Evolutionary conservation across 2,113 vertebrate genomes (phyloP).

Genomic region (Microtus richardsoni): DNA sequence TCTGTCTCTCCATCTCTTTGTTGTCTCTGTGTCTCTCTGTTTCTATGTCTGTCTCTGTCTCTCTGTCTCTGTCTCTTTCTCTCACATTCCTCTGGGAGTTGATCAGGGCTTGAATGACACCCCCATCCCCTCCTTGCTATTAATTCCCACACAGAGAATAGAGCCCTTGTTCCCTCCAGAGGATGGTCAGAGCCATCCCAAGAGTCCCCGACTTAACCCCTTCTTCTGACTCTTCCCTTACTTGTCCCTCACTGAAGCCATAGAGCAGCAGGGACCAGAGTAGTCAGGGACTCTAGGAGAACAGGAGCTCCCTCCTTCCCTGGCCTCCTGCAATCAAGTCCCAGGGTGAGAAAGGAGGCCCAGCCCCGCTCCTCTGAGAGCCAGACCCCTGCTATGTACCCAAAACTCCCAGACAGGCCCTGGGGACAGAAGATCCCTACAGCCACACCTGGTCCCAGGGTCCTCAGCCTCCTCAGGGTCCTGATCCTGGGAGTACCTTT

Average conservation of each 20-base stretch:
- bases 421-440: neutral
- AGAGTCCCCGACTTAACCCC: conserved; percentile 88
- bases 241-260: neutral
- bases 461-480: neutral
- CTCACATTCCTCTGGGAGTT: conserved; percentile 88
- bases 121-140: conserved; percentile 89
- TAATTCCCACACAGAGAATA: conserved; percentile 91
- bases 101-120: conserved; percentile 89
- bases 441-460: fast-evolving
- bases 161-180: conserved; percentile 90
- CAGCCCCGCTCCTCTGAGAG: neutral
- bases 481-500: neutral
- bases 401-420: neutral
- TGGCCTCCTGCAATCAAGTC: neutral
- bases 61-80: conserved; percentile 67
- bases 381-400: neutral
- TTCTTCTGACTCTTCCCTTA: conserved; percentile 75
- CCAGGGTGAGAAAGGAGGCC: neutral
- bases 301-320: neutral
- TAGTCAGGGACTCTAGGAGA: neutral
- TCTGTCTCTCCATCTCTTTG: neutral
- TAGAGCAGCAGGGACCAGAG: fast-evolving
- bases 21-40: conserved; percentile 54
- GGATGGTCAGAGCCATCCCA: conserved; percentile 87
- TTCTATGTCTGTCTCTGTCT: neutral